These are phyloP conservation scores for Calcarius ornatus DNA, from an alignment of 2,113 vertebrate genomes.

Conservation along the genomic window DNA sequence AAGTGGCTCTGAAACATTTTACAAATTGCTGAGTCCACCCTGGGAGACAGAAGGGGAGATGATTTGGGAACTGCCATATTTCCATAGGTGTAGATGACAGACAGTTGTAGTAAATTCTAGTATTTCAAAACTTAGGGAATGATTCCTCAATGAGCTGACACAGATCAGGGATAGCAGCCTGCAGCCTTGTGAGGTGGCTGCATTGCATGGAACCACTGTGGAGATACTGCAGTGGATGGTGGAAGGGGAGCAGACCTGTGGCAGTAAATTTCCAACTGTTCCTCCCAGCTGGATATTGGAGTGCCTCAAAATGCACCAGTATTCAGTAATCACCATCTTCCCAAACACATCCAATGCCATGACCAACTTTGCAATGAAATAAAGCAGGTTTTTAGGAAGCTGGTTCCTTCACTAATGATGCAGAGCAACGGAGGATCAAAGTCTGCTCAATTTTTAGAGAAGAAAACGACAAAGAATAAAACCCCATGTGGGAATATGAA, in stretches of 20 bases:
- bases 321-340: background rate
- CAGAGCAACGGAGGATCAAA: constrained; percentile 9
- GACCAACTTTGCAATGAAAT: background rate
- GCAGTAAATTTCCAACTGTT: background rate
- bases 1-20: background rate
- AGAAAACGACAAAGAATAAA: constrained; percentile 37
- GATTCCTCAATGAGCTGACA: background rate
- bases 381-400: background rate
- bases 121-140: background rate
- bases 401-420: background rate
- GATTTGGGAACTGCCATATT: rapidly evolving
- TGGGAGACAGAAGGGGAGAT: background rate
- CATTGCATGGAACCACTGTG: background rate
- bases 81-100: background rate
- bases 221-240: background rate
- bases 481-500: constrained; percentile 41
- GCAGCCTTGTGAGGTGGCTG: background rate
- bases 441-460: constrained; percentile 4
- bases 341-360: background rate
- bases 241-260: background rate
- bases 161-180: background rate
- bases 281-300: background rate
- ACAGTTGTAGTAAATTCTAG: background rate
- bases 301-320: background rate
- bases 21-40: background rate